These are phyloP conservation scores for Antheraea assamensis DNA, from an alignment of 2,888 invertebrate genomes.

Conservation along the genomic window DNA sequence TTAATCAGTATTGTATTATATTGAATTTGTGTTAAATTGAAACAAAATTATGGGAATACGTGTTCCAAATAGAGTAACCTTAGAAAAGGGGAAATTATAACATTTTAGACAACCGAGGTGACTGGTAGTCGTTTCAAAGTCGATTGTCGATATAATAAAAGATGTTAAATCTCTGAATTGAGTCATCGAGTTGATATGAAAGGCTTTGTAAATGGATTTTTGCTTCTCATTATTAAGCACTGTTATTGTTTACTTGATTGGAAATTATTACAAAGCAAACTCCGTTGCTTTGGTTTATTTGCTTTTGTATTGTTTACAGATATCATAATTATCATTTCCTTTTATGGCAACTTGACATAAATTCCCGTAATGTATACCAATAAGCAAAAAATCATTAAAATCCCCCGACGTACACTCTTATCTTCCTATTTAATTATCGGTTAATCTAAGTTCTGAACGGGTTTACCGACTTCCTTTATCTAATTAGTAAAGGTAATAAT, in stretches of 20 bases:
- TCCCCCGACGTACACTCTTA: conserved; percentile 28
- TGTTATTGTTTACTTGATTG: not conserved
- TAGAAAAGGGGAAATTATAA: not conserved
- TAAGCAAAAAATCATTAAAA: conserved; percentile 20
- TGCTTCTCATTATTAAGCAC: not conserved
- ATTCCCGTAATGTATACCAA: not conserved
- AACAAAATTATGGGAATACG: not conserved
- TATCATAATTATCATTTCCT: not conserved
- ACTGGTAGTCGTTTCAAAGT: not conserved
- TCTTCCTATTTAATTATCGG: conserved; percentile 20
- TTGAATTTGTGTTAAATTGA: not conserved
- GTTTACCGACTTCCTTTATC: conserved; percentile 5
- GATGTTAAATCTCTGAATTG: not conserved
- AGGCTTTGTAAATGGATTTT: not conserved
- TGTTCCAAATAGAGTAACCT: not conserved
- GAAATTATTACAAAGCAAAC: not conserved
- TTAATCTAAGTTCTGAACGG: not conserved
- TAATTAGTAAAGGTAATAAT: not conserved
- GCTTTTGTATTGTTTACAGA: not conserved
- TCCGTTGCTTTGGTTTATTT: not conserved
- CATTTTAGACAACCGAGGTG: not conserved
- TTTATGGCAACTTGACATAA: not conserved
- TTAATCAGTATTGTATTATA: not conserved
- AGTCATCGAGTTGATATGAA: not conserved
- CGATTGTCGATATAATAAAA: too few relatives aligned